Evolutionary conservation across 2,797 vertebrate genomes (phyloP).

Genomic region (Chelon labrosus): DNA sequence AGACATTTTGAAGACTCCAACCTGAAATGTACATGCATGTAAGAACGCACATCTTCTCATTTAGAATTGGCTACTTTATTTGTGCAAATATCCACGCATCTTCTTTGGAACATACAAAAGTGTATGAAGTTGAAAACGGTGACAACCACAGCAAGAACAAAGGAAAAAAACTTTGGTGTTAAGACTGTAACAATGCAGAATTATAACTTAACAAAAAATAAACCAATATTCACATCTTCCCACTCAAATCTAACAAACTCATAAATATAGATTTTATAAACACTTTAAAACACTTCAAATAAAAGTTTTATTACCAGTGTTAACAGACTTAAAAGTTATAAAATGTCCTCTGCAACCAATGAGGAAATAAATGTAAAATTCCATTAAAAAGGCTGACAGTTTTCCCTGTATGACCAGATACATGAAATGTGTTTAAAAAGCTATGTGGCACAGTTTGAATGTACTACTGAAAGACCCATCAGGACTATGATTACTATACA

Average conservation of each 20-base stretch:
- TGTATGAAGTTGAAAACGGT: constrained; percentile 71
- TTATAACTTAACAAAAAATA: constrained; percentile 67
- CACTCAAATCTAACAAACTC: constrained; percentile 68
- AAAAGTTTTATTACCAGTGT: constrained; percentile 74
- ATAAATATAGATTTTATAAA: constrained; percentile 73
- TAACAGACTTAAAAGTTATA: constrained; percentile 67
- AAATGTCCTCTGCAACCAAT: constrained; percentile 51
- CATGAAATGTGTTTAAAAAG: constrained; percentile 66
- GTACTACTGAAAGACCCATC: constrained; percentile 21
- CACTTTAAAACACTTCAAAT: constrained; percentile 62
- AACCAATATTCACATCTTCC: constrained; percentile 54
- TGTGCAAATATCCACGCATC: constrained; percentile 80
- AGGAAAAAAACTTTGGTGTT: constrained; percentile 60
- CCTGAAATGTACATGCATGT: background rate
- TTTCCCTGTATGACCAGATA: constrained; percentile 39
- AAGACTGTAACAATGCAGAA: constrained; percentile 57
- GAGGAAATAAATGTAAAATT: constrained; percentile 44
- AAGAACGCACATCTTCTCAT: constrained; percentile 16
- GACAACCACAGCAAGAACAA: constrained; percentile 77
- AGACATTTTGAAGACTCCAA: background rate
- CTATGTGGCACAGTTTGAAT: constrained; percentile 29
- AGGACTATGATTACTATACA: constrained; percentile 21
- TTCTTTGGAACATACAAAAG: constrained; percentile 83
- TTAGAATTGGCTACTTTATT: constrained; percentile 85
- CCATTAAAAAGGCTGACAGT: constrained; percentile 60